These are phyloP conservation scores for Chloroceryle inda DNA, from an alignment of 2,797 vertebrate species.

Conservation along the genomic window DNA sequence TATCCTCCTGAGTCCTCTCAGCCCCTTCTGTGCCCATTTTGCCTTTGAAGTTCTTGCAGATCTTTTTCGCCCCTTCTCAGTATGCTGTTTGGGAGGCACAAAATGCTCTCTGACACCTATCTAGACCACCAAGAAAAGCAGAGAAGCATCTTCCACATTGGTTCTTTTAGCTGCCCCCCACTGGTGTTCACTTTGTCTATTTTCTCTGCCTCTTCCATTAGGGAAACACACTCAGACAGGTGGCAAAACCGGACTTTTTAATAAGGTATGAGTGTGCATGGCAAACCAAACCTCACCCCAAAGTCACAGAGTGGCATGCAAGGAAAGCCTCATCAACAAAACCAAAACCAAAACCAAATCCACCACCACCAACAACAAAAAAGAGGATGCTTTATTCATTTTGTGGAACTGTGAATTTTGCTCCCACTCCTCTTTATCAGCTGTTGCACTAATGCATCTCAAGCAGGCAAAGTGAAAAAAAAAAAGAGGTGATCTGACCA, in stretches of 20 bases:
- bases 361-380: not conserved
- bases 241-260: not conserved
- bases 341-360: too few relatives aligned
- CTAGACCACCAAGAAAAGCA: not conserved
- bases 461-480: not conserved
- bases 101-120: not conserved
- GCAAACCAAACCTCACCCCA: not conserved
- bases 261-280: not conserved
- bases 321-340: not conserved
- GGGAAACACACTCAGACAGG: not conserved
- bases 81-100: not conserved
- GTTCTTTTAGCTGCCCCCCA: not conserved
- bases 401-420: not conserved
- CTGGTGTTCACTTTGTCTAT: not conserved
- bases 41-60: not conserved
- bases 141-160: fast-evolving
- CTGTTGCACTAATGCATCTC: not conserved
- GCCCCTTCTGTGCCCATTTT: not conserved
- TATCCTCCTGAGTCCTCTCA: not conserved
- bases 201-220: not conserved
- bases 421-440: not conserved
- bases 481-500: not conserved
- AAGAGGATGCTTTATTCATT: fast-evolving
- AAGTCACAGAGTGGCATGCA: not conserved
- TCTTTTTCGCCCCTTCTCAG: not conserved